These are phyloP conservation scores for Pelecanoides urinatrix DNA, from an alignment of 2,113 vertebrate species.

Conservation along the genomic window DNA sequence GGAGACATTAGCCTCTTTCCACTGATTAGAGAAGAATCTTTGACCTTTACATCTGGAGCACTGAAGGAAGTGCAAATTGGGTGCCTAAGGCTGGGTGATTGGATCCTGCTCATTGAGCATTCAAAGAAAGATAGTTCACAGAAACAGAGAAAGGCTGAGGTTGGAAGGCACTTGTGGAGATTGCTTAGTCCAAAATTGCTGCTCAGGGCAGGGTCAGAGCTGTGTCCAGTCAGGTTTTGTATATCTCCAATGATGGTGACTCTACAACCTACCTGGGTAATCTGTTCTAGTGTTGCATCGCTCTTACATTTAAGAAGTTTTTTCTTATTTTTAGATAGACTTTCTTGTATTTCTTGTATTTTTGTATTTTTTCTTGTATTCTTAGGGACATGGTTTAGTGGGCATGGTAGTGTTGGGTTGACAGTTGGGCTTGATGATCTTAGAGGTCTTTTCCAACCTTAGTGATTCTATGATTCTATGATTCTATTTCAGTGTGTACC, in stretches of 20 bases:
- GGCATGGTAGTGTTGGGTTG: too few relatives aligned
- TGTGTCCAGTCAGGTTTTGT: background rate
- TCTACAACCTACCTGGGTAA: background rate
- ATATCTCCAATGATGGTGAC: background rate
- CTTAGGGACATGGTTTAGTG: too few relatives aligned
- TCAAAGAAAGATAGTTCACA: background rate
- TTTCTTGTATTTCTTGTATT: background rate
- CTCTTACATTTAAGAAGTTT: background rate
- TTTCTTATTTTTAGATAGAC: background rate
- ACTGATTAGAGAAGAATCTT: constrained; percentile 5
- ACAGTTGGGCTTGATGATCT: too few relatives aligned
- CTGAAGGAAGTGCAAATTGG: background rate
- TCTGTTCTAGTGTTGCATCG: background rate
- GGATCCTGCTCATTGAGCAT: background rate
- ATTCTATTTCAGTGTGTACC: background rate
- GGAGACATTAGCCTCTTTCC: background rate
- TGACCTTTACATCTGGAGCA: background rate
- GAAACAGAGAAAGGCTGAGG: background rate
- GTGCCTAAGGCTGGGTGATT: background rate
- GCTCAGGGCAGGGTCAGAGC: background rate
- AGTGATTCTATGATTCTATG: too few relatives aligned
- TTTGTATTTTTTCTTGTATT: too few relatives aligned
- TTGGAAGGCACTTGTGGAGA: background rate
- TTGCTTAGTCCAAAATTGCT: background rate
- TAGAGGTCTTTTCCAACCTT: too few relatives aligned